A percentile compares a stretch with the other conserved stretches of the same genome.
phyloP scores from a whole-genome alignment of 1,140 invertebrate genomes.

The Bilobella aurantiaca region DNA sequence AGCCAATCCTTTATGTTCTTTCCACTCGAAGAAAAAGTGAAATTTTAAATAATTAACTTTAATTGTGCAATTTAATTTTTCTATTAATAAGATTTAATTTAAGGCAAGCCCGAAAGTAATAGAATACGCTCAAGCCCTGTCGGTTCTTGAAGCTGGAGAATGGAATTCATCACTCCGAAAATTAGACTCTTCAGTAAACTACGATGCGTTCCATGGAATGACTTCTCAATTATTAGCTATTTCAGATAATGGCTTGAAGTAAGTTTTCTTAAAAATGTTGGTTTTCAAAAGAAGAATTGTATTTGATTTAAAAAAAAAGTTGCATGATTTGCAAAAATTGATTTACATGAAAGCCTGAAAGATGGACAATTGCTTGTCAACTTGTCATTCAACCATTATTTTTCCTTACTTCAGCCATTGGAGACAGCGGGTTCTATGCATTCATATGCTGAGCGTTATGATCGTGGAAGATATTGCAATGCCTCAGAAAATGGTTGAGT shows the following conservation, averaged over 20 bases:
- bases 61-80: background rate
- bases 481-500: constrained; percentile 51
- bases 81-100: background rate
- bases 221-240: constrained; percentile 52
- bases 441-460: constrained; percentile 58
- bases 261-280: constrained; percentile 20
- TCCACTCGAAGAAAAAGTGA: constrained; percentile 14
- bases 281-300: too few relatives aligned
- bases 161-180: background rate
- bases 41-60: background rate
- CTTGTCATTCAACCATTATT: background rate
- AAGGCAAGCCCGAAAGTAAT: background rate
- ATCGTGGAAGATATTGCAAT: constrained; percentile 59
- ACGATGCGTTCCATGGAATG: constrained; percentile 50
- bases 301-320: too few relatives aligned
- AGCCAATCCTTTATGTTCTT: constrained; percentile 29
- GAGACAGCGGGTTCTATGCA: constrained; percentile 62
- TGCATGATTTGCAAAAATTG: too few relatives aligned
- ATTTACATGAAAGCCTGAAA: too few relatives aligned
- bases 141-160: background rate
- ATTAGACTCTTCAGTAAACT: constrained; percentile 39
- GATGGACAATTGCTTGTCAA: background rate
- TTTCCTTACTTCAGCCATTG: constrained; percentile 55
- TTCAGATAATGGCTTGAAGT: constrained; percentile 57
- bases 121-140: constrained; percentile 4